Conservation (phyloP, 2,797 vertebrate species). For the Dryobates pubescens region DNA sequence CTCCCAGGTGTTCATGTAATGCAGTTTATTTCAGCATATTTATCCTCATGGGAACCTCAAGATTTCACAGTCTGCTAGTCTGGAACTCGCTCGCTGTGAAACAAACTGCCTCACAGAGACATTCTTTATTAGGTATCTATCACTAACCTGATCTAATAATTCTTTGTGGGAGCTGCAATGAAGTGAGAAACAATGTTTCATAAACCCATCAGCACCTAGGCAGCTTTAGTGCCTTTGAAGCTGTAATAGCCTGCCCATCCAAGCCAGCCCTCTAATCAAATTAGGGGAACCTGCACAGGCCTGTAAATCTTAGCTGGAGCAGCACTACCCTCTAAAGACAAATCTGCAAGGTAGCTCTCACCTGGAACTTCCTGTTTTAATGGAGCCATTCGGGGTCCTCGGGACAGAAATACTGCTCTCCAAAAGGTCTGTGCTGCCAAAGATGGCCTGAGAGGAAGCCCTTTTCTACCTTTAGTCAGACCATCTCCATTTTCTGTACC, state of each 20-base stretch:
- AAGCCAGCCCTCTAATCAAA: conserved; percentile 56
- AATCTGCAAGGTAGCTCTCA: background rate
- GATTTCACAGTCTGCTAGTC: conserved; percentile 61
- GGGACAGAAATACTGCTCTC: background rate
- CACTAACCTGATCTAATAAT: conserved; percentile 53
- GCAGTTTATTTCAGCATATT: conserved; percentile 52
- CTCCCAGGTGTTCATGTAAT: conserved; percentile 16
- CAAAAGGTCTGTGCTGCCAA: background rate
- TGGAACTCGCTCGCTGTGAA: conserved; percentile 45
- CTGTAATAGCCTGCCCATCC: conserved; percentile 40
- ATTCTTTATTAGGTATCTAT: conserved; percentile 66
- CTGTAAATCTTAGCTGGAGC: conserved; percentile 45
- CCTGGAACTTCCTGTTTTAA: background rate
- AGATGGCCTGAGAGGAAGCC: background rate
- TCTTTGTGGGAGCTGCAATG: conserved; percentile 65
- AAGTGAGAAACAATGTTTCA: conserved; percentile 73
- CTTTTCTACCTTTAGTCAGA: background rate
- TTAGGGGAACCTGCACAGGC: background rate
- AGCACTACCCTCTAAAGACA: background rate
- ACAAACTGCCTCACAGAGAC: conserved; percentile 56
- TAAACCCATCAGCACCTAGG: conserved; percentile 62
- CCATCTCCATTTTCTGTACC: background rate
- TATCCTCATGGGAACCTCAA: conserved; percentile 48
- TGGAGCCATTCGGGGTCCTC: background rate
- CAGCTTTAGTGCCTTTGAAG: conserved; percentile 60